Evolutionary conservation across 1,140 invertebrate genomes (phyloP), one percentile per base, ranked within the genome.

Genomic region (Phocides pigmalion): DNA sequence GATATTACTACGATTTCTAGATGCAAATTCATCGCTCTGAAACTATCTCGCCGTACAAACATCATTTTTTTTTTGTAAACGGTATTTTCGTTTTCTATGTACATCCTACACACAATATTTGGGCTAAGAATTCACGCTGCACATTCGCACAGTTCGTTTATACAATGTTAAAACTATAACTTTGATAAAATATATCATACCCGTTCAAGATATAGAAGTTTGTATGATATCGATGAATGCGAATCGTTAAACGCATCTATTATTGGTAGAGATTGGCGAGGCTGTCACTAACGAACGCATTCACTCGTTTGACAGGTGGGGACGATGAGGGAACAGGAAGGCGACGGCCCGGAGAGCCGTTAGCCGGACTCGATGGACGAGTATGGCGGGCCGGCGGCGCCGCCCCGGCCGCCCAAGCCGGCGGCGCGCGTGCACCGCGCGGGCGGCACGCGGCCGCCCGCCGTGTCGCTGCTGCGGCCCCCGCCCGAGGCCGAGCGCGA

Each of bases 401-500:
- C 92, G 91, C 93, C 92, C 86, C 92, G 92, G 92, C 93, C 92
- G 92, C 92, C 92, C 82, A 93, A 93, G 92, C 92, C 93, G 78
- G 89, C 93, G 90, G 93, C 93, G 85, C 93, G 94, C 84, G 93
- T 93, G 81, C 94, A 94, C 92, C 89, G 93, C 44, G 68, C 75
- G 82, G 73, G 62, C 58, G 93, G 92, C 90, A 89, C 93, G 92
- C 92, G 92, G 86, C 92, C 89, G 87, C 92, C 92, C 81, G 91
- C 93, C 77, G 94, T 95, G 69, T 95, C 95, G 67, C 93, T 97
- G 79, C 92, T 94, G 71, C 93, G 94, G 79, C 96, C 96, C 44
- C 92, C 96, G 73, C 96, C 96, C 35, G 95, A 96, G 81, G 94
- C 93, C 79, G 95, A 96, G 84, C 92, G 96, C 68, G 93, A 94